Evolutionary conservation across 2,888 invertebrate species (phyloP), one percentile per base, ranked within the genome.

Genomic region (Odontocerum albicorne): DNA sequence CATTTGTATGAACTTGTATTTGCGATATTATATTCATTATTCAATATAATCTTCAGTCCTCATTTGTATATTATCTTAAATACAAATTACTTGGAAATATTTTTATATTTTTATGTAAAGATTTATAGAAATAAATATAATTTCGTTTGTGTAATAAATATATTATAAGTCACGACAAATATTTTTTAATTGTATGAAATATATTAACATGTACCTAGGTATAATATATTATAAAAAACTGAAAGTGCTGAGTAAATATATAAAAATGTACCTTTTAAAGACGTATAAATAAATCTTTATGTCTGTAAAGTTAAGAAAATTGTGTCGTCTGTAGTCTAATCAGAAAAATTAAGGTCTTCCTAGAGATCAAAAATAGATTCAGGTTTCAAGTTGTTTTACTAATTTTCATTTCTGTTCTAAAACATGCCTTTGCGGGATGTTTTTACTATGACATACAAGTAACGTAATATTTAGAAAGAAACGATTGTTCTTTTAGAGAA

Each of bases 51-150:
- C 44, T 44, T 44, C 44, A 44, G 44, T 44, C 44, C 44, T 19
- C 49, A 35, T 55, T 39, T 47, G 31, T 47, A 20, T 32, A 21
- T 39, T 12, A 15, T 19, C 46, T 49, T 36, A 35, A 38, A 42
- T 45, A 31, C 42, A 35, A 39, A 32, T 36, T 57, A 47, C 55
- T 57, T 58, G 49, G 55, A 55, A 60, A 44, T 60, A 60, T 60
- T 60, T 60, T 60, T 60, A 60, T 60, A 60, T 60, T 60, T 60
- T 60, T 55, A 51, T 60, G 60, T 60, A 60, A 45, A 57, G 55
- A n/a, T 7, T n/a, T n/a, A n/a, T n/a, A n/a, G n/a, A n/a, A n/a
- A n/a, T n/a, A n/a, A n/a, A n/a, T n/a, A n/a, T n/a, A 38, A 36
- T 44, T 51, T 38, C 35, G 20, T 44, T 44, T 44, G 51, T 16